phyloP scores from a whole-genome alignment of 2,797 vertebrate species.

The Corythornis leucogaster region DNA sequence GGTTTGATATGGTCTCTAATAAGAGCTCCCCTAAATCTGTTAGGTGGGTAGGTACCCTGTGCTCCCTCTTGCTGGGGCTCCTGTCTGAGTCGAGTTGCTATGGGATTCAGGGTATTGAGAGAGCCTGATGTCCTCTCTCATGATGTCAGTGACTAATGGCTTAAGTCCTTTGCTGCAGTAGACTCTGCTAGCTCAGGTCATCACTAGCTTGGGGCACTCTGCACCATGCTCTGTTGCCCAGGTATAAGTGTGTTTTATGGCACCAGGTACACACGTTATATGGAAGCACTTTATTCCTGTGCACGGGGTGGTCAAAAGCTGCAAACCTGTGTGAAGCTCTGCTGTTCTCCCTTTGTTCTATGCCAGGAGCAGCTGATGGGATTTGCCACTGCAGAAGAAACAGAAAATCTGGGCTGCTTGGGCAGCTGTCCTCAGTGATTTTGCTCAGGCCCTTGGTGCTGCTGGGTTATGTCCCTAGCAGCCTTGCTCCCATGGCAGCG shows the following conservation, averaged over 20 bases:
- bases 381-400: background rate
- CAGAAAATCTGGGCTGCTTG: background rate
- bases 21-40: background rate
- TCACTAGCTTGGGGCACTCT: background rate
- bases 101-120: background rate
- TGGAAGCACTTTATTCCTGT: background rate
- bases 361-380: accelerated
- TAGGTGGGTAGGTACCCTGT: background rate
- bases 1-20: accelerated
- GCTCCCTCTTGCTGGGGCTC: background rate
- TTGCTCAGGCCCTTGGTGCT: background rate
- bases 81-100: background rate
- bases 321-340: background rate
- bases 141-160: accelerated
- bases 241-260: background rate
- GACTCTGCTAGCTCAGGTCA: background rate
- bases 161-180: background rate
- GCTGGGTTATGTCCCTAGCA: background rate
- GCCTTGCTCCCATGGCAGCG: background rate
- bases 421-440: background rate
- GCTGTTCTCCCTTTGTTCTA: background rate
- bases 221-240: background rate
- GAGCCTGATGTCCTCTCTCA: accelerated
- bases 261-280: background rate
- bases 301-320: background rate